These are phyloP conservation scores for Micropoecilia bifurca DNA, from an alignment of 2,797 vertebrate species.

Conservation along the genomic window DNA sequence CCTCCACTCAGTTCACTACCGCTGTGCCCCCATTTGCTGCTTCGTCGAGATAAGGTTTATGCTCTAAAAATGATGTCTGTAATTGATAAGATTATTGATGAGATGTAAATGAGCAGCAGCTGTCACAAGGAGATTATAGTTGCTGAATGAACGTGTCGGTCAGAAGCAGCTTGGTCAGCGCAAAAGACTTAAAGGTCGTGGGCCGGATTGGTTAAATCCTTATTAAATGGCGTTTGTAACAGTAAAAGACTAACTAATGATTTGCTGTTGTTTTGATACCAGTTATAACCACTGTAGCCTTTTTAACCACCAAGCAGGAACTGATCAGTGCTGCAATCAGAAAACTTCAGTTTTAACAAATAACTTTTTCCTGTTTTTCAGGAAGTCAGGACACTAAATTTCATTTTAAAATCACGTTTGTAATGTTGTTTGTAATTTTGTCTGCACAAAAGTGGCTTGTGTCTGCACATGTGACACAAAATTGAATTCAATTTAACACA, in stretches of 20 bases:
- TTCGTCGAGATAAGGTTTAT: background rate
- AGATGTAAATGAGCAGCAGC: slow-evolving; percentile 9
- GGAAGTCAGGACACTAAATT: background rate
- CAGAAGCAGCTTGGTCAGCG: slow-evolving; percentile 34
- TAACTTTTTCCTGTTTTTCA: background rate
- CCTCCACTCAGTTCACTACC: slow-evolving; percentile 15
- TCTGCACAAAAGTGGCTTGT: too few relatives aligned
- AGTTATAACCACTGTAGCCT: background rate
- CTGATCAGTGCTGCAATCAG: background rate
- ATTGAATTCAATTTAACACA: background rate
- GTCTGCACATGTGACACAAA: background rate
- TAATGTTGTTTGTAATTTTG: background rate
- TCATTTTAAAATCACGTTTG: background rate
- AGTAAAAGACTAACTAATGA: background rate
- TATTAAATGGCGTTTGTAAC: background rate
- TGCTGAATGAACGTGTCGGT: slow-evolving; percentile 25
- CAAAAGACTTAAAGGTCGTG: slow-evolving; percentile 22
- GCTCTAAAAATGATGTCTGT: background rate
- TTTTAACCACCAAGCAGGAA: background rate
- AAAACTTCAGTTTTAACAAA: background rate
- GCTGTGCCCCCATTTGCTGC: background rate
- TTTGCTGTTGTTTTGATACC: background rate
- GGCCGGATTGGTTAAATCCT: slow-evolving; percentile 28
- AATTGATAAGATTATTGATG: slow-evolving; percentile 7
- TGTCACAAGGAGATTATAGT: slow-evolving; percentile 25